phyloP scores from a whole-genome alignment of 2,113 vertebrate species.

The Vimba vimba region DNA sequence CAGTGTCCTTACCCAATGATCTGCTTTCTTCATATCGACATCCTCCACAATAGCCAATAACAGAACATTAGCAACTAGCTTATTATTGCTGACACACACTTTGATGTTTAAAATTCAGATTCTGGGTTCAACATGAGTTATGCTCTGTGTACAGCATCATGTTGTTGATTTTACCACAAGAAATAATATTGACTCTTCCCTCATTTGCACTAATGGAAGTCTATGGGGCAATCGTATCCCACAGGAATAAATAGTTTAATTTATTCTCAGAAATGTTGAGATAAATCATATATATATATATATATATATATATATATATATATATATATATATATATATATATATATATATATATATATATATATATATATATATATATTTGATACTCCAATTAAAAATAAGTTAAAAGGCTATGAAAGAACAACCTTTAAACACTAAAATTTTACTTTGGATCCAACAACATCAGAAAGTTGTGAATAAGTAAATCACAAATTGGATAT shows the following conservation, averaged over 20 bases:
- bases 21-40: conserved; percentile 15
- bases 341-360: too few species aligned
- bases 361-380: too few species aligned
- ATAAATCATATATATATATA: neutral
- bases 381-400: neutral
- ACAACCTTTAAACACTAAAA: neutral
- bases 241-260: neutral
- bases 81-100: conserved; percentile 11
- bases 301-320: too few species aligned
- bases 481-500: neutral
- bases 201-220: neutral
- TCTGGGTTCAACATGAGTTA: neutral
- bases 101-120: conserved; percentile 55
- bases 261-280: neutral
- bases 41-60: conserved; percentile 41
- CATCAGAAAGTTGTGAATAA: neutral
- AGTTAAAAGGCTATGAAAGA: neutral
- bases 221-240: neutral
- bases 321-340: too few species aligned
- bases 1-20: conserved; percentile 36
- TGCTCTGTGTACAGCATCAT: neutral
- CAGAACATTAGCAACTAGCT: conserved; percentile 24
- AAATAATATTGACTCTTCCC: neutral
- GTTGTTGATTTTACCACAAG: neutral
- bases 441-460: neutral